Conservation (phyloP, 2,888 invertebrate species). For the Pachymerium ferrugineum region DNA sequence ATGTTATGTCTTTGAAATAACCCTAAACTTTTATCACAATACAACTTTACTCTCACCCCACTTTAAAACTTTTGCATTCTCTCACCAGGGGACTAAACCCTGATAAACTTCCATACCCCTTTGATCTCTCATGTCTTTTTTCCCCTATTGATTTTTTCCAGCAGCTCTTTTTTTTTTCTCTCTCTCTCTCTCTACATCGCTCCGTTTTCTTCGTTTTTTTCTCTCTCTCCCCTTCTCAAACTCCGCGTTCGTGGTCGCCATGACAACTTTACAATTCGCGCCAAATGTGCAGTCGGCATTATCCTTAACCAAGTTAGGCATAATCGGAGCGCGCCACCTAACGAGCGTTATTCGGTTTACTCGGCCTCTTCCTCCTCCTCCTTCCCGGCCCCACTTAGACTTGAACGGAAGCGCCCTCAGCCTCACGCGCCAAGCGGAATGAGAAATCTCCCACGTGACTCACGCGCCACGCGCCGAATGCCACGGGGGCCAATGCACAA, state of each 20-base stretch:
- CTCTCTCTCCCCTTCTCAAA: slow-evolving; percentile 19
- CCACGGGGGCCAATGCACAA: background rate
- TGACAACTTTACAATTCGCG: slow-evolving; percentile 33
- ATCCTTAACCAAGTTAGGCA: slow-evolving; percentile 32
- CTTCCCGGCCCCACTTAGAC: slow-evolving; percentile 28
- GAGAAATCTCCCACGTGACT: slow-evolving; percentile 25
- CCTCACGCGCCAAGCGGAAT: slow-evolving; percentile 27
- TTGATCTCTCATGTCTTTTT: background rate
- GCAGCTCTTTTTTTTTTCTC: background rate
- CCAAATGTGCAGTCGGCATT: slow-evolving; percentile 32
- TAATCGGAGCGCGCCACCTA: slow-evolving; percentile 31
- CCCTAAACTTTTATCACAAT: background rate
- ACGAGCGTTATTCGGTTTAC: slow-evolving; percentile 31
- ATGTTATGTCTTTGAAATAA: too few relatives aligned
- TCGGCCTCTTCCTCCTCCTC: slow-evolving; percentile 4
- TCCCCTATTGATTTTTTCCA: slow-evolving; percentile 1
- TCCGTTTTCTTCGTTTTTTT: background rate
- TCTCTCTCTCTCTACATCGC: background rate
- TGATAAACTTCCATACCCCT: slow-evolving; percentile 7
- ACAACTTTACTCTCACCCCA: background rate
- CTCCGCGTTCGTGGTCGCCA: slow-evolving; percentile 28
- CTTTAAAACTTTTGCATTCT: background rate
- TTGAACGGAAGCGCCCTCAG: slow-evolving; percentile 26
- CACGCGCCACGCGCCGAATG: slow-evolving; percentile 14
- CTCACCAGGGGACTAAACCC: slow-evolving; percentile 5